These are phyloP conservation scores for Threskiornis aethiopicus DNA, from an alignment of 2,797 vertebrate species.

Conservation along the genomic window DNA sequence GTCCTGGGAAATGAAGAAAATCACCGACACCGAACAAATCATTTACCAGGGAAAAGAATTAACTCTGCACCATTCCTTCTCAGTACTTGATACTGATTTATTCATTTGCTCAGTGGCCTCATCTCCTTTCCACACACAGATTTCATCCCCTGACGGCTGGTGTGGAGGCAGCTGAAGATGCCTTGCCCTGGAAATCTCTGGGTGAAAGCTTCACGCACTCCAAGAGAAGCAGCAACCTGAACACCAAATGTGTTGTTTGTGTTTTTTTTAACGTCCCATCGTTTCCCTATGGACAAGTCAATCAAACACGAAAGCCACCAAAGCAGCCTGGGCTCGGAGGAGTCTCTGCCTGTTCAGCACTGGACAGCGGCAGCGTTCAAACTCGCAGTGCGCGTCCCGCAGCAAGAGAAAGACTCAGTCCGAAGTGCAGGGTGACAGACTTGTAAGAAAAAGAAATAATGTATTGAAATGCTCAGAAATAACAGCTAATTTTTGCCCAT, in stretches of 20 bases:
- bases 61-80: not conserved
- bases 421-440: not conserved
- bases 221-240: not conserved
- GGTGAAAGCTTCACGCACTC: not conserved
- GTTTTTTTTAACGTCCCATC: not conserved
- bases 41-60: not conserved
- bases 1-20: not conserved
- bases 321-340: not conserved
- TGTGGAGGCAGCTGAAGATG: not conserved
- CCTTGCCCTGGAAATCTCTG: not conserved
- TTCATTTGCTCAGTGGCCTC: not conserved
- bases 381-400: not conserved
- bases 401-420: not conserved
- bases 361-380: not conserved
- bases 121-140: conserved; percentile 29
- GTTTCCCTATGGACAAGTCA: not conserved
- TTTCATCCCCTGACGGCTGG: conserved; percentile 47
- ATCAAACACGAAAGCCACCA: not conserved
- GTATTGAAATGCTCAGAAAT: conserved; percentile 17
- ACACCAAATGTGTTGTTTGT: not conserved
- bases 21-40: not conserved
- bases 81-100: not conserved
- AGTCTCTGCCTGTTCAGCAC: not conserved
- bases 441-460: not conserved
- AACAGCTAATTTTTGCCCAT: not conserved